Conservation (phyloP, 35 echinoderm and acorn worm species). For the Ophioderma brevispina region DNA sequence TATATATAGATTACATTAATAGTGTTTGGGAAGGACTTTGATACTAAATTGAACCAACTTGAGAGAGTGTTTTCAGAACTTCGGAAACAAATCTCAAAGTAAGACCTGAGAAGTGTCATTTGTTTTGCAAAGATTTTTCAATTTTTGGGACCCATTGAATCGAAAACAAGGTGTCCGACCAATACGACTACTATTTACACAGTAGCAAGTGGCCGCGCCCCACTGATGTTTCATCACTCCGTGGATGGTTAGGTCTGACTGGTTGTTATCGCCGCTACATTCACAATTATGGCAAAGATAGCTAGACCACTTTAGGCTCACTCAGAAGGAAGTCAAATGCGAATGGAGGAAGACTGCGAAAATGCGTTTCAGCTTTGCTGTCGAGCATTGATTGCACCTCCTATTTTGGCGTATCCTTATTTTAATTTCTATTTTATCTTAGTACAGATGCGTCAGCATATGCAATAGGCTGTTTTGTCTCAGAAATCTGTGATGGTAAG, state of each 20-base stretch:
- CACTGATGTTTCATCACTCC: conserved; percentile 27
- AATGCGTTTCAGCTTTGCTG: conserved; percentile 30
- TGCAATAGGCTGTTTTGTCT: conserved; percentile 62
- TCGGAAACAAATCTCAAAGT: conserved; percentile 25
- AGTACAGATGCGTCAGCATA: conserved; percentile 50
- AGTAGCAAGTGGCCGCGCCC: conserved; percentile 48
- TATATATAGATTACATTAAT: too few species aligned
- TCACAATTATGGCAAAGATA: conserved; percentile 34
- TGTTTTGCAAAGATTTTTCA: conserved; percentile 19
- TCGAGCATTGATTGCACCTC: conserved; percentile 41
- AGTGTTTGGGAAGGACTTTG: conserved; percentile 40
- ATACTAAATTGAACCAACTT: conserved; percentile 41
- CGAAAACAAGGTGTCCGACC: conserved; percentile 24
- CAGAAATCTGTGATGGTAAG: conserved; percentile 59
- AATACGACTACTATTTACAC: conserved; percentile 40
- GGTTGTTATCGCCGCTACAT: conserved; percentile 49
- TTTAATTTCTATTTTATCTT: conserved; percentile 45
- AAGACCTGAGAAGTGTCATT: conserved; percentile 61
- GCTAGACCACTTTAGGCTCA: conserved; percentile 45
- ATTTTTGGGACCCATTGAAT: conserved; percentile 65
- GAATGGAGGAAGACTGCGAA: conserved; percentile 33
- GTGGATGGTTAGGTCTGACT: conserved; percentile 58
- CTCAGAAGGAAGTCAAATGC: conserved; percentile 23
- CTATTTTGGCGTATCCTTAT: conserved; percentile 64
- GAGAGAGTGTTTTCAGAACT: conserved; percentile 20